Conservation (phyloP, 2,888 invertebrate species). For the Pyrrhosoma nymphula region DNA sequence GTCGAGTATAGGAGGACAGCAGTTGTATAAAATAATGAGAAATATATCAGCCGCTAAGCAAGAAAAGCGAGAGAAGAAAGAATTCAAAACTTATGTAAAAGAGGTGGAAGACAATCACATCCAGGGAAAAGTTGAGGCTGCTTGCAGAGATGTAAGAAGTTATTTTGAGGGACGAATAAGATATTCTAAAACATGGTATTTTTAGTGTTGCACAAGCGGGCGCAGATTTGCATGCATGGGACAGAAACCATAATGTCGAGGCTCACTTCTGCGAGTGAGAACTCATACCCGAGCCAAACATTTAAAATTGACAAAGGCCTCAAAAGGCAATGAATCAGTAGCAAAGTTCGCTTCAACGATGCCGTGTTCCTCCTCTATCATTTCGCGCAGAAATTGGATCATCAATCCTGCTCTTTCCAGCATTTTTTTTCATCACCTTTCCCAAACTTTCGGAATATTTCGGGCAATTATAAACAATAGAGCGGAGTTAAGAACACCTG, state of each 20-base stretch:
- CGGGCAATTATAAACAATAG: conserved; percentile 57
- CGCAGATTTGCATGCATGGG: neutral
- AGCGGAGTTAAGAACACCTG: conserved; percentile 50
- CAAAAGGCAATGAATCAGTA: neutral
- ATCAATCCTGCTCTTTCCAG: conserved; percentile 29
- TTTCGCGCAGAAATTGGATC: conserved; percentile 46
- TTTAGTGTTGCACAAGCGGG: too few relatives aligned
- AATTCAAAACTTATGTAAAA: too few relatives aligned
- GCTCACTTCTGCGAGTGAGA: neutral
- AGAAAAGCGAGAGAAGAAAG: too few relatives aligned
- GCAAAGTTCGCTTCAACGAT: neutral
- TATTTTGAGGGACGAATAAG: too few relatives aligned
- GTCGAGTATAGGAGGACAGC: too few relatives aligned
- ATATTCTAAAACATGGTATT: too few relatives aligned
- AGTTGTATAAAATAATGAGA: too few relatives aligned
- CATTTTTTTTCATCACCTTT: neutral
- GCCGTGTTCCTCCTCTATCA: neutral
- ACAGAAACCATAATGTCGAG: neutral
- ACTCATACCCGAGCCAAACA: neutral
- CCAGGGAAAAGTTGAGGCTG: too few relatives aligned
- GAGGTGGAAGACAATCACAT: too few relatives aligned
- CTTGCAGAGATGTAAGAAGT: too few relatives aligned
- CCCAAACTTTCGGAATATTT: conserved; percentile 40
- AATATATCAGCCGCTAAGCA: too few relatives aligned
- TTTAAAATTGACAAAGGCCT: neutral